These are phyloP conservation scores for Drosophila nigrodunni DNA, from an alignment of 1,140 invertebrate genomes.

Conservation along the genomic window DNA sequence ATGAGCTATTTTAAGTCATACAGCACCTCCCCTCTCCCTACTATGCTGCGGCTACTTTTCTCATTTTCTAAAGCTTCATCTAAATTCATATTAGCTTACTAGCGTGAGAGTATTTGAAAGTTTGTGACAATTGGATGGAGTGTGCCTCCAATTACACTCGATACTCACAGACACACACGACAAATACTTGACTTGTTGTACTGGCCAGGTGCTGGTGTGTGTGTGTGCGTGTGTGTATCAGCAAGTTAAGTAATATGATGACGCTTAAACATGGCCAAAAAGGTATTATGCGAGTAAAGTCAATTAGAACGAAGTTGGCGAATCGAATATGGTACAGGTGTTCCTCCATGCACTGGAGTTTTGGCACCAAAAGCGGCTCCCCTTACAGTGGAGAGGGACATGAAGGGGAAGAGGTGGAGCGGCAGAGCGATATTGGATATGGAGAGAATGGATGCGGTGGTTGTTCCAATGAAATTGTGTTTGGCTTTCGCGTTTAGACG, in stretches of 20 bases:
- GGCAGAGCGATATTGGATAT: neutral
- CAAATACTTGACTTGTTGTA: constrained; percentile 10
- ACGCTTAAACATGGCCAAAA: constrained; percentile 73
- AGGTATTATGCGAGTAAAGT: constrained; percentile 71
- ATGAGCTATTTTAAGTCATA: no score
- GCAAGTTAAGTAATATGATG: constrained; percentile 64
- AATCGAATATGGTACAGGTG: constrained; percentile 15
- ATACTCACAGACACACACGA: neutral
- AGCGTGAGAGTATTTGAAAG: constrained; percentile 13
- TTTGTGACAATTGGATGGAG: constrained; percentile 16
- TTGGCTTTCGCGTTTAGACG: constrained; percentile 60
- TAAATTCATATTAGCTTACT: neutral
- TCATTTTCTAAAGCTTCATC: neutral
- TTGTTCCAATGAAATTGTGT: constrained; percentile 59
- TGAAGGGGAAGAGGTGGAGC: neutral
- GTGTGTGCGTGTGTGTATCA: constrained; percentile 13
- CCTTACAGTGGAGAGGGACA: constrained; percentile 3
- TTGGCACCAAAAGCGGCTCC: constrained; percentile 10
- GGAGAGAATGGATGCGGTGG: neutral
- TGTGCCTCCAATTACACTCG: constrained; percentile 37
- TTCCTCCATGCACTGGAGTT: constrained; percentile 7
- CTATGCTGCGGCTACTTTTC: neutral
- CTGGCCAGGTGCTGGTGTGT: neutral
- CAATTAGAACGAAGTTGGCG: constrained; percentile 61
- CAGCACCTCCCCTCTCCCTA: neutral